phyloP scores from a whole-genome alignment of 2,797 vertebrate genomes.

The Tachyglossus aculeatus region DNA sequence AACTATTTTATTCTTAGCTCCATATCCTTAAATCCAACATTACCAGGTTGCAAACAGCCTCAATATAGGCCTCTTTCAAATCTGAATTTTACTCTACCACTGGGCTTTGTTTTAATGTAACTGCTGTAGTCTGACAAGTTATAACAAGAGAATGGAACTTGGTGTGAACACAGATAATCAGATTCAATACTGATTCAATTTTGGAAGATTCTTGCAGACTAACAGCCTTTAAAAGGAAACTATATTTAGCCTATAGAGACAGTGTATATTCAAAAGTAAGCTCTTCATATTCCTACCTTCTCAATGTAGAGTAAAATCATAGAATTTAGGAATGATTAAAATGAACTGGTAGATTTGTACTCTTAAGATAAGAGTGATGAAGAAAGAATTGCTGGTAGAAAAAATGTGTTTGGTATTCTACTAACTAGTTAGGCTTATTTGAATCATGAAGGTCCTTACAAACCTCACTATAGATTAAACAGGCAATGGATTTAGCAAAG shows the following conservation, averaged over 20 bases:
- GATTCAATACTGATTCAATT: conserved; percentile 16
- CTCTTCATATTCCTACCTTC: conserved; percentile 20
- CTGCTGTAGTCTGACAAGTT: conserved; percentile 15
- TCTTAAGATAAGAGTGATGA: neutral
- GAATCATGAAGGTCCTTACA: neutral
- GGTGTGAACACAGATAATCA: conserved; percentile 38
- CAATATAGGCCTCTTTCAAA: conserved; percentile 38
- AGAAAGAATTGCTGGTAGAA: neutral
- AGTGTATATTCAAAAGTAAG: conserved; percentile 12
- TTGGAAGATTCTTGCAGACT: conserved; percentile 27
- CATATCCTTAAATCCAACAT: conserved; percentile 15
- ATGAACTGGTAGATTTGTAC: neutral
- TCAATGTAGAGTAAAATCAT: conserved; percentile 1
- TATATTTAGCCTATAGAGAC: conserved; percentile 24
- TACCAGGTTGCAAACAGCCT: conserved; percentile 35
- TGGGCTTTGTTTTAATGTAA: conserved; percentile 39
- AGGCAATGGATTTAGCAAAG: neutral
- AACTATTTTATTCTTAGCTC: neutral
- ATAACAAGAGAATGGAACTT: conserved; percentile 37
- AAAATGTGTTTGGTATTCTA: neutral
- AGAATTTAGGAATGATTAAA: neutral
- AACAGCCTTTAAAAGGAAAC: conserved; percentile 35
- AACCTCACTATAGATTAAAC: neutral
- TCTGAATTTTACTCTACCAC: conserved; percentile 43
- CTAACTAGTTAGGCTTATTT: neutral